Evolutionary conservation across 2,888 invertebrate species (phyloP), one percentile per base, ranked within the genome.

Genomic region (Synanthedon vespiformis): DNA sequence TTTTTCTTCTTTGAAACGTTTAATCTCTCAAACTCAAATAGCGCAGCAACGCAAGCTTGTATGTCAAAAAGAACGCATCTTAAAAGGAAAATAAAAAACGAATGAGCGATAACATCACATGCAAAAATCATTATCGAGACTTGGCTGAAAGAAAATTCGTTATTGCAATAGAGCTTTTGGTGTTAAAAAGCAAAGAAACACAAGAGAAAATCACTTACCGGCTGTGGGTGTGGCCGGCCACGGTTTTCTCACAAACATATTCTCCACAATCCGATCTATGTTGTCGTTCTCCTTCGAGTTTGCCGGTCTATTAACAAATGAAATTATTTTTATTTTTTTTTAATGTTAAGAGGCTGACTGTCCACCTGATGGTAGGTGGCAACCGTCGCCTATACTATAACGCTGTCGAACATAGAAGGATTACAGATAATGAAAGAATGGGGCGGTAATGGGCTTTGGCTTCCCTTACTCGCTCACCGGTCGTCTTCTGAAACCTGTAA

Each of bases 231-330:
- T 61, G 51, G 77, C 80, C 40, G 89, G 89, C 72, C 90, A 88
- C 12, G 90, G 90, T 63, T 87, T 86, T 56, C 87, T 69, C 3
- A 90, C 90, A 60, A 91, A 91, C 91, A 91, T 91, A 56, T 91
- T 91, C 61, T 91, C 91, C 1, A 91, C 88, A 53, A 91, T 90
- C 59, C 90, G 84, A 68, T 91, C 91, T 55, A 91, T 90, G 61
- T 90, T 90, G 61, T 90, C 90, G 57, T 85, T 86, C 54, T 88
- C 88, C 22, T 83, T 67, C 0, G 88, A 75, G 57, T 82, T 84
- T 2, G 76, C 75, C 48, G 80, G 74, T 63, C 87, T 80, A 75
- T 13, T 11, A 49, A 27, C 16, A 14, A 48, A 48, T 13, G 2
- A 16, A 41, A 12, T 41, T 41, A 41, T 2, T 12, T 18, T n/a